These are phyloP conservation scores for Toxotes lorentzi DNA, from an alignment of 2,797 vertebrate species.

Conservation along the genomic window DNA sequence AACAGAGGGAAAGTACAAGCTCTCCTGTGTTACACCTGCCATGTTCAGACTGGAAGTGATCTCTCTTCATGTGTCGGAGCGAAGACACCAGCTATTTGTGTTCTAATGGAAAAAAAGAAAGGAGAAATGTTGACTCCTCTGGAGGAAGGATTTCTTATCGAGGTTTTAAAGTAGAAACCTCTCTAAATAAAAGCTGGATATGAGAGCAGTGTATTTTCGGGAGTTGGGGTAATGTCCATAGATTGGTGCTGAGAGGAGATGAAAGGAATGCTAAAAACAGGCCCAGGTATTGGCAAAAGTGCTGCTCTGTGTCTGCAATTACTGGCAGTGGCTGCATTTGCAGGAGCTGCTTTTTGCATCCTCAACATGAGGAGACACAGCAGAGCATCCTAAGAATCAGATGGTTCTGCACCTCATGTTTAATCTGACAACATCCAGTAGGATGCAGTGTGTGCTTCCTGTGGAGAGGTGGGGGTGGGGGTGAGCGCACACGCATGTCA, in stretches of 20 bases:
- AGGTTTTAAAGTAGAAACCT: background rate
- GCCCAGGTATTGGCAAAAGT: constrained; percentile 22
- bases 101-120: background rate
- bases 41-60: background rate
- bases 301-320: constrained; percentile 31
- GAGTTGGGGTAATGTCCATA: constrained; percentile 26
- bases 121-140: background rate
- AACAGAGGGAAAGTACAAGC: background rate
- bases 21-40: background rate
- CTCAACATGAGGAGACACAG: background rate
- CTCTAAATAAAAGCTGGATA: constrained; percentile 38
- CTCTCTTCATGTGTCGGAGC: constrained; percentile 4
- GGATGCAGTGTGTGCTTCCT: background rate
- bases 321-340: constrained; percentile 22
- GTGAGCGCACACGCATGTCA: background rate
- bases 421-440: background rate
- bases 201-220: constrained; percentile 17
- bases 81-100: constrained; percentile 9
- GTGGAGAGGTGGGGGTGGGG: background rate
- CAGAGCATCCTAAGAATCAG: background rate
- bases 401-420: background rate
- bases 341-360: constrained; percentile 5
- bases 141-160: constrained; percentile 1
- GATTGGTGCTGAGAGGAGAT: constrained; percentile 50
- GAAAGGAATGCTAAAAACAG: constrained; percentile 44